phyloP scores from a whole-genome alignment of 2,797 vertebrate genomes.

The Hypotaenidia philippensis region DNA sequence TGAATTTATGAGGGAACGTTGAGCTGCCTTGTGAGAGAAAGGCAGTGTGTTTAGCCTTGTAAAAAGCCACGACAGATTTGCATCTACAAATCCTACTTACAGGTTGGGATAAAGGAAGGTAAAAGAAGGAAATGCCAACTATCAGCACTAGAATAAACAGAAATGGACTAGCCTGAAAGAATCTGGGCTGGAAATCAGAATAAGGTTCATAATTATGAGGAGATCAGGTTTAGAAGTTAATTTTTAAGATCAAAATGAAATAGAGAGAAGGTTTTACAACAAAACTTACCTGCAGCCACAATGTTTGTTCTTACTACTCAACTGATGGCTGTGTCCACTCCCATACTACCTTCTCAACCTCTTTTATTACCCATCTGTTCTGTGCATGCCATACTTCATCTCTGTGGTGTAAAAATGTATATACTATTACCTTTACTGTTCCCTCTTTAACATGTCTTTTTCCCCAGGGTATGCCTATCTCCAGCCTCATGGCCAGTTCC shows the following conservation, averaged over 20 bases:
- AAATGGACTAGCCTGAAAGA: neutral
- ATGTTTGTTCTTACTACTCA: neutral
- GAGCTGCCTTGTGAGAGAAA: neutral
- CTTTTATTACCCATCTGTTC: neutral
- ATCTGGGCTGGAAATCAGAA: neutral
- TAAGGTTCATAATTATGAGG: neutral
- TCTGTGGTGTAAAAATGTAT: neutral
- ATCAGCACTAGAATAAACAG: slow-evolving; percentile 17
- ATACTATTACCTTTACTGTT: neutral
- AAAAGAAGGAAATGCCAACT: slow-evolving; percentile 19
- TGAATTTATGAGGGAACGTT: neutral
- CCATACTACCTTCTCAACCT: neutral
- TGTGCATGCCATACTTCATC: neutral
- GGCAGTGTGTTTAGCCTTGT: neutral
- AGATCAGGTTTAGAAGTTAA: neutral
- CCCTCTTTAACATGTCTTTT: neutral
- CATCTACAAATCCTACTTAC: neutral
- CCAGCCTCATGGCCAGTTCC: neutral
- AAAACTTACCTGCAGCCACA: neutral
- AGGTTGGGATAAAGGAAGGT: neutral
- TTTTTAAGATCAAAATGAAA: neutral
- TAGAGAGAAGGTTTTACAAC: neutral
- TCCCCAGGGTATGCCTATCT: neutral
- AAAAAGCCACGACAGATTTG: neutral
- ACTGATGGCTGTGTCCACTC: neutral